Conservation (phyloP, 1,140 invertebrate genomes). For the Homalodisca vitripennis region DNA sequence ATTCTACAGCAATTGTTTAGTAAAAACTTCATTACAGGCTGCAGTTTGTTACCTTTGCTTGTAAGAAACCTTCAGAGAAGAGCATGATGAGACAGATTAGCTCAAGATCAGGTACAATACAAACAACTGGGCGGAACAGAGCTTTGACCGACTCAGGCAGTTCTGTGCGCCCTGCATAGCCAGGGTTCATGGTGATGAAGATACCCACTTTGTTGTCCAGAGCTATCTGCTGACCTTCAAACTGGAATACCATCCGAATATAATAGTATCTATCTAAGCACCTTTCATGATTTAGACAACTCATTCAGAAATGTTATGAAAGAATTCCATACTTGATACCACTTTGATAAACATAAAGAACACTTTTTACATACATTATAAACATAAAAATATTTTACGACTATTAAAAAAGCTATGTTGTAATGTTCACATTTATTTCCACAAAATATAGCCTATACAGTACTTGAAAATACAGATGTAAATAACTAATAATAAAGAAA, state of each 20-base stretch:
- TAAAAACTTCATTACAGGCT: too few relatives aligned
- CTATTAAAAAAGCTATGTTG: too few relatives aligned
- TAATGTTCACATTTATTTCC: too few relatives aligned
- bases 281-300: not conserved
- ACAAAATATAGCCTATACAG: too few relatives aligned
- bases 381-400: too few relatives aligned
- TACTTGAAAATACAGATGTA: too few relatives aligned
- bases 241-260: conserved; percentile 59
- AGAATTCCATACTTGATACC: too few relatives aligned
- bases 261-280: not conserved
- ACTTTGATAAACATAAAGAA: too few relatives aligned
- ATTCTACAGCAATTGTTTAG: too few relatives aligned
- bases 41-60: conserved; percentile 42
- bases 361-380: too few relatives aligned
- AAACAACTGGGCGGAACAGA: conserved; percentile 85
- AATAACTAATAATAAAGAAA: too few relatives aligned
- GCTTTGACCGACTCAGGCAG: conserved; percentile 89
- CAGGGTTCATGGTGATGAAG: conserved; percentile 94
- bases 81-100: conserved; percentile 89
- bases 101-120: conserved; percentile 85
- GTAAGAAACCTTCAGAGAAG: conserved; percentile 74
- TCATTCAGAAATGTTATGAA: not conserved
- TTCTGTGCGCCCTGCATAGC: conserved; percentile 85
- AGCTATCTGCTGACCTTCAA: conserved; percentile 79
- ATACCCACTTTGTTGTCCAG: conserved; percentile 84